These are phyloP conservation scores for Cuculus canorus DNA, from an alignment of 2,797 vertebrate species.

Conservation along the genomic window DNA sequence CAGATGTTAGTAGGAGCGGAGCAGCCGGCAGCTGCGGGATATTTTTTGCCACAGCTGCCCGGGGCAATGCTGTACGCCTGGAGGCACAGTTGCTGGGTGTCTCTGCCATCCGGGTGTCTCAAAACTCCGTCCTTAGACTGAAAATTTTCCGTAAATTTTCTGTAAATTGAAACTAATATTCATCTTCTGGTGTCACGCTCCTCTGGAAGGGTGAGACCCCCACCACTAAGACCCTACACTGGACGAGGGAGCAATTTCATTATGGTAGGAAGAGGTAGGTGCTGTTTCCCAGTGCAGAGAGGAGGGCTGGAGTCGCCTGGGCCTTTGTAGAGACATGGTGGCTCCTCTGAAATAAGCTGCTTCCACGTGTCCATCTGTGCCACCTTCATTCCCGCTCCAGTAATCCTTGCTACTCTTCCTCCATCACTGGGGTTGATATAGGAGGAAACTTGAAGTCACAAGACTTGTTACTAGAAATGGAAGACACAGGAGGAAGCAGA, in stretches of 20 bases:
- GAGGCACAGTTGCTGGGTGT: neutral
- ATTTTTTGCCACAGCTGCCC: neutral
- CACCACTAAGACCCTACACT: neutral
- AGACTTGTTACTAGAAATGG: neutral
- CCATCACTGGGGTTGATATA: neutral
- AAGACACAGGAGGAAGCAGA: neutral
- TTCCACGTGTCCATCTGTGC: accelerated
- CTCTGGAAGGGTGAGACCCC: neutral
- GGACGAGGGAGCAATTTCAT: neutral
- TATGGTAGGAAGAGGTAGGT: neutral
- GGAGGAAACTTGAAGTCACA: neutral
- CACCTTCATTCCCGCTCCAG: neutral
- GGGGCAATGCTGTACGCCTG: accelerated
- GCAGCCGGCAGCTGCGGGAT: neutral
- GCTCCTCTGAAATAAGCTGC: neutral
- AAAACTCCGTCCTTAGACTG: neutral
- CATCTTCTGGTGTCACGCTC: accelerated
- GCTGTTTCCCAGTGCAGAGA: neutral
- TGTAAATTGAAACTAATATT: neutral
- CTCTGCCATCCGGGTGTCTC: neutral
- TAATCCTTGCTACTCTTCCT: neutral
- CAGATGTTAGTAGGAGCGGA: neutral
- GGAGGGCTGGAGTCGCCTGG: neutral
- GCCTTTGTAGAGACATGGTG: neutral
- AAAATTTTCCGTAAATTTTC: no score